A percentile compares a stretch with the other conserved stretches of the same genome.
Evolutionary conservation across 2,888 invertebrate genomes (phyloP).

Genomic region (Limnephilus auricula): DNA sequence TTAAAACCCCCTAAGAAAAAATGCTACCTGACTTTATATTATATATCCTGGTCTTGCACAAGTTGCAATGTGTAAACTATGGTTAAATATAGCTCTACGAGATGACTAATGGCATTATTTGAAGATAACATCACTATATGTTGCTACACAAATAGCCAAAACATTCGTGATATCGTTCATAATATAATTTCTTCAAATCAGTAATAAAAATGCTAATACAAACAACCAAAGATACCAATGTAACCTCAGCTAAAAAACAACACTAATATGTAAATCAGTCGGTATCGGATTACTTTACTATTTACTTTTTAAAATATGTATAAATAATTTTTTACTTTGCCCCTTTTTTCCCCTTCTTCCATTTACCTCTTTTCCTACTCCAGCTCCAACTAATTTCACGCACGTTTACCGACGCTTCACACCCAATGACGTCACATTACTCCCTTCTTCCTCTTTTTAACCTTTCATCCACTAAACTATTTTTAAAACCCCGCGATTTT

Average conservation of each 20-base stretch:
- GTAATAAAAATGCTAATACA: neutral
- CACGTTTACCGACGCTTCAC: slow-evolving; percentile 22
- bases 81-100: neutral
- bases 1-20: too few relatives aligned
- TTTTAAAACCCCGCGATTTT: slow-evolving; percentile 22
- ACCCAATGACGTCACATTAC: slow-evolving; percentile 14
- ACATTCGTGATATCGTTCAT: neutral
- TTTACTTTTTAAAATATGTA: neutral
- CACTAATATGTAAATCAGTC: neutral
- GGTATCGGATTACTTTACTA: neutral
- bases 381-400: neutral
- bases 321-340: neutral
- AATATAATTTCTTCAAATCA: neutral
- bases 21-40: neutral
- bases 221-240: neutral
- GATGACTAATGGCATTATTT: neutral
- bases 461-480: neutral
- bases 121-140: neutral
- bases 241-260: neutral
- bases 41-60: neutral
- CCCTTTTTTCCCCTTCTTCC: neutral
- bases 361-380: neutral
- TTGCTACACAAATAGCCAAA: neutral
- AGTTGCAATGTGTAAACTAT: neutral
- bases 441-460: neutral